Percentiles rank a stretch among this genome's conserved stretches.
phyloP scores from a whole-genome alignment of 2,797 vertebrate genomes.

The Hybognathus amarus region DNA sequence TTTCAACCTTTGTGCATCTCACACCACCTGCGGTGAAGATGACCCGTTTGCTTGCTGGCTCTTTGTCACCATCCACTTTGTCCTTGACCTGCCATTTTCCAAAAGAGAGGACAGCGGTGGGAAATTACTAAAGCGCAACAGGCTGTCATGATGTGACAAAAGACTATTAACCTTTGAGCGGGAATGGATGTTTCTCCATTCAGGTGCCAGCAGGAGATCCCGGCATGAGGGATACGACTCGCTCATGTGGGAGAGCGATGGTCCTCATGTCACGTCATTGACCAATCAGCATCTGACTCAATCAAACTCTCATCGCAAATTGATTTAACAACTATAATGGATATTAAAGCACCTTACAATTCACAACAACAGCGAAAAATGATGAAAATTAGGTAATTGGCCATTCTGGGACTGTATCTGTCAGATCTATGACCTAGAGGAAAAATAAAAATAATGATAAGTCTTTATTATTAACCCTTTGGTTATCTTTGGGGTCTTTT shows the following conservation, averaged over 20 bases:
- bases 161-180: conserved; percentile 42
- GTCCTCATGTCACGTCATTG: not conserved
- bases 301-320: not conserved
- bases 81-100: conserved; percentile 43
- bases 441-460: not conserved
- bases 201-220: not conserved
- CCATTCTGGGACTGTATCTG: not conserved
- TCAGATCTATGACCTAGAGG: not conserved
- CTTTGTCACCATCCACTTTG: conserved; percentile 27
- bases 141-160: conserved; percentile 38
- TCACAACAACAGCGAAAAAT: not conserved
- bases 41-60: not conserved
- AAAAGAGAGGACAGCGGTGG: conserved; percentile 7
- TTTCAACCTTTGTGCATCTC: conserved; percentile 27
- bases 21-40: conserved; percentile 35
- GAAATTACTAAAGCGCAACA: conserved; percentile 44
- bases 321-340: conserved; percentile 10
- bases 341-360: not conserved
- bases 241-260: not conserved
- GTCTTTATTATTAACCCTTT: too few relatives aligned
- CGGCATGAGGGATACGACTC: not conserved
- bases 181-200: conserved; percentile 14
- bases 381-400: not conserved
- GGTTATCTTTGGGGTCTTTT: too few relatives aligned
- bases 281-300: not conserved